Base-by-base conservation (phyloP, 1,140 invertebrate genomes). In the Vanessa atalanta region DNA sequence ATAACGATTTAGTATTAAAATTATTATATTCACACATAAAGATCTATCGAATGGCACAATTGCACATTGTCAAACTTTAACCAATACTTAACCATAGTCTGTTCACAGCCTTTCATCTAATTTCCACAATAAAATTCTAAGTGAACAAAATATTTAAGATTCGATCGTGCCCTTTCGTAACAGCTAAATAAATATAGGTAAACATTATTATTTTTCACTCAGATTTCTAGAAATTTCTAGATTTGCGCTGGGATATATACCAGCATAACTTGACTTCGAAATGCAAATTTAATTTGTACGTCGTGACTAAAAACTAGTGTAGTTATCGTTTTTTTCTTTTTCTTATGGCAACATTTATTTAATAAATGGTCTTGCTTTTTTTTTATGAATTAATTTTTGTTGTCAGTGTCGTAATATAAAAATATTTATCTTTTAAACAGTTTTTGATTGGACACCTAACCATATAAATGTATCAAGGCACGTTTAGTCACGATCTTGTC, bases 81-180 rank as follows among this genome's bases (percentile, higher is more conserved):
- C 50, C 71, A 71, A 73, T 66, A 76, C 73, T 76, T 78, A 74
- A 79, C 79, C 78, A 83, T 75, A 79, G 74, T 77, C 82, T 87
- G 84, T 85, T 88, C 85, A 90, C 88, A 90, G 88, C 87, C 88
- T 79, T 84, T 82, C 72, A 75, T 72, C 70, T 70, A 76, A 74
- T 78, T 72, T 60, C 60, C 60, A 73, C 60, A 71, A 70, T 77
- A 79, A 75, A 73, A 79, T 70, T 65, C 67, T 70, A 57, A 75
- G 82, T 85, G 80, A 88, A 86, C 84, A 88, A 84, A 83, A 37
- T 65, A 53, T 15, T 47, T 68, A 43, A 26, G 12, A 53, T 65
- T 63, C 55, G 53, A 69, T 57, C 31, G 63, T 72, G 70, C 37
- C 37, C 63, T 48, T 43, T 65, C 50, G 16, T 66, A 50, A 26